A percentile compares a stretch with the other conserved stretches of the same genome.
These are phyloP conservation scores for Picus viridis DNA, from an alignment of 2,797 vertebrate genomes.

Conservation along the genomic window DNA sequence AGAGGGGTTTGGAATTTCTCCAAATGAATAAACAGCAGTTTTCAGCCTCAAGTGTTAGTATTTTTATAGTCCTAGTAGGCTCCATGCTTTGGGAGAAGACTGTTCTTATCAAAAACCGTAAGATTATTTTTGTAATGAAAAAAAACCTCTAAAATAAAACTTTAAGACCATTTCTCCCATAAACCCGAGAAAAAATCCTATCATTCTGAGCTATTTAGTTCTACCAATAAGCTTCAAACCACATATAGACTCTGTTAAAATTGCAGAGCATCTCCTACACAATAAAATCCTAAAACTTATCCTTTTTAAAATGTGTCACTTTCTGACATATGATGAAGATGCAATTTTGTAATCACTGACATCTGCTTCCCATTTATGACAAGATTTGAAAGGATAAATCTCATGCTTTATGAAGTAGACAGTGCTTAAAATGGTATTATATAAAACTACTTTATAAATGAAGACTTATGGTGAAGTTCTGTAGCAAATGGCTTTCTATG, in stretches of 20 bases:
- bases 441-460: background rate
- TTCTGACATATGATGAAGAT: background rate
- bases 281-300: background rate
- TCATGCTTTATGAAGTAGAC: background rate
- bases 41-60: background rate
- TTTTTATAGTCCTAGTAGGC: background rate
- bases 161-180: fast-evolving
- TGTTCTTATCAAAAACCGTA: fast-evolving
- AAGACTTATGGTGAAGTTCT: background rate
- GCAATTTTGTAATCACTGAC: background rate
- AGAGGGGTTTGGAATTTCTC: background rate
- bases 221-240: background rate
- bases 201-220: background rate
- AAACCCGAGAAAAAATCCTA: background rate
- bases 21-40: background rate
- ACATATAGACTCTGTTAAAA: background rate
- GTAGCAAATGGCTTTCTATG: background rate
- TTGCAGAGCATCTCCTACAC: background rate
- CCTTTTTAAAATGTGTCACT: background rate
- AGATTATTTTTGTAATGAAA: background rate
- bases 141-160: background rate
- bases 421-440: background rate
- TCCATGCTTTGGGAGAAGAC: fast-evolving
- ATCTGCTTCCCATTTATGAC: background rate
- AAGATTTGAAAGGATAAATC: background rate